Evolutionary conservation across 2,797 vertebrate genomes (phyloP).

Genomic region (Crypturellus tataupa): DNA sequence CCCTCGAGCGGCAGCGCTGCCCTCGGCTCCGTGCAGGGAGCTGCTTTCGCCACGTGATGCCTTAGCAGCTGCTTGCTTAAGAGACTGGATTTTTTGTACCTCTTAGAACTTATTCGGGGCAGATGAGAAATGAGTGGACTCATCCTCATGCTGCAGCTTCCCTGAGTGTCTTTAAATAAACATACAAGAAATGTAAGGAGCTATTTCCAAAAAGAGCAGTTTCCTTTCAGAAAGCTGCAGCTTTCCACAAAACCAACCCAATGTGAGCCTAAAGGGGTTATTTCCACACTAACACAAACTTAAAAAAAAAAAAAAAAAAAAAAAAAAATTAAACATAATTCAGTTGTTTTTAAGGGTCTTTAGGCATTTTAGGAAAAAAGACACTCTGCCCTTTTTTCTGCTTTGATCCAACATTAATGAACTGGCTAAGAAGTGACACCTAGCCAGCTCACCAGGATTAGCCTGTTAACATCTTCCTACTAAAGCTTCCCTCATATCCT

Average conservation of each 20-base stretch:
- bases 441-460: conserved; percentile 62
- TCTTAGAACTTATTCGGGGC: neutral
- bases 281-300: neutral
- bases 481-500: conserved; percentile 76
- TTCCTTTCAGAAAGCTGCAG: neutral
- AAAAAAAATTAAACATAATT: neutral
- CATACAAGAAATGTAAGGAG: neutral
- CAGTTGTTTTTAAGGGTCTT: neutral
- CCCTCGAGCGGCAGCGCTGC: neutral
- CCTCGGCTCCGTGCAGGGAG: neutral
- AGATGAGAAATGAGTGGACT: neutral
- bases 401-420: conserved; percentile 77
- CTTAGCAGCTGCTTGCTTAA: neutral
- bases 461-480: conserved; percentile 74
- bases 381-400: conserved; percentile 20
- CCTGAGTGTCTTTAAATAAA: neutral
- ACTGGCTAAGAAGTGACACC: conserved; percentile 73
- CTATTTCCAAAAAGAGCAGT: neutral
- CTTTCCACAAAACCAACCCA: neutral
- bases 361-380: neutral
- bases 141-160: neutral
- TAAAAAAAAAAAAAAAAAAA: neutral
- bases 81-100: neutral
- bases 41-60: neutral
- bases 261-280: neutral